Conservation (phyloP, 2,113 vertebrate species). For the Sialia sialis region DNA sequence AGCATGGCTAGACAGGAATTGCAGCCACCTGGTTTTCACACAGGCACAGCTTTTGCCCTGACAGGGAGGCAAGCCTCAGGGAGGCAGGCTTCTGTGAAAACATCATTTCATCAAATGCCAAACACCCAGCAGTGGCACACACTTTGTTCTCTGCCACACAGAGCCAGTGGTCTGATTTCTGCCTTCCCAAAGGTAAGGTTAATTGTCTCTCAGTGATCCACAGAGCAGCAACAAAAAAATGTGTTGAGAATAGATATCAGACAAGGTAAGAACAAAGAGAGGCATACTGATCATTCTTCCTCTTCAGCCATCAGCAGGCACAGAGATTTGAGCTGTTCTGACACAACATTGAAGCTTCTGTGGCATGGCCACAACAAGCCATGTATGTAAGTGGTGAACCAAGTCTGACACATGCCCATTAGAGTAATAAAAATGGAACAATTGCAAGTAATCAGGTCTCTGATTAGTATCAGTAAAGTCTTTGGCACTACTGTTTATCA, state of each 20-base stretch:
- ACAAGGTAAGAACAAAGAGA: neutral
- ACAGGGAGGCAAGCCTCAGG: neutral
- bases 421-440: neutral
- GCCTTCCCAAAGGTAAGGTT: neutral
- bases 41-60: neutral
- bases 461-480: neutral
- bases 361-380: neutral
- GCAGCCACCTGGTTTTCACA: slow-evolving; percentile 18
- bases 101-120: neutral
- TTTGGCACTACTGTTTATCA: neutral
- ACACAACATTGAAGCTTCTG: neutral
- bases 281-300: neutral
- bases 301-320: neutral
- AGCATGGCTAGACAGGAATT: slow-evolving; percentile 10
- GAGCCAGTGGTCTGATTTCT: neutral
- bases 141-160: neutral
- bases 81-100: neutral
- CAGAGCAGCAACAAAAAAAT: neutral
- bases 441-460: neutral
- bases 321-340: neutral
- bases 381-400: neutral
- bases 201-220: neutral
- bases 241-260: neutral
- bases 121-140: neutral
- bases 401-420: neutral